Percentiles rank a stretch among this genome's conserved stretches.
Conservation (phyloP, 2,113 vertebrate genomes). For the Syngnathus typhle region DNA sequence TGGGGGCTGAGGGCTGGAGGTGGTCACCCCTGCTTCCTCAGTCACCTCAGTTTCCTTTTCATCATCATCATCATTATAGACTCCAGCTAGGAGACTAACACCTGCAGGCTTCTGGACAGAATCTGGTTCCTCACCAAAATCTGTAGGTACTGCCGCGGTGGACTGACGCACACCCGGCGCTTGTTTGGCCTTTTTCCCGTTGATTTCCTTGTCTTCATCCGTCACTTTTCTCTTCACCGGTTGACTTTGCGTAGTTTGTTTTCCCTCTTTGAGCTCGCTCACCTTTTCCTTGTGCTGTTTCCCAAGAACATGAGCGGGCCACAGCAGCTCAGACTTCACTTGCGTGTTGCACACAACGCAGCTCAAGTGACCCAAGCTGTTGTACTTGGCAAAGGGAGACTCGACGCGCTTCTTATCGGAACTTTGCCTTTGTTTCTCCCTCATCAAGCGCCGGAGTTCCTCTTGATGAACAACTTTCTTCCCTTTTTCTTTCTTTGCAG, state of each 20-base stretch:
- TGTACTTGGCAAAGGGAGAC: constrained; percentile 91
- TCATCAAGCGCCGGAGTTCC: constrained; percentile 87
- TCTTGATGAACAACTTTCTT: constrained; percentile 86
- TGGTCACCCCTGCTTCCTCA: constrained; percentile 3
- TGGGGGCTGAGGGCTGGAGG: constrained; percentile 17
- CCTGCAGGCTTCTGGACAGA: constrained; percentile 40
- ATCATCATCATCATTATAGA: constrained; percentile 73
- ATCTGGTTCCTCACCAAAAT: constrained; percentile 61
- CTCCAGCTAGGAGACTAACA: constrained; percentile 71
- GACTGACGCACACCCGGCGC: constrained; percentile 22
- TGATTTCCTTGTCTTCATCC: constrained; percentile 58
- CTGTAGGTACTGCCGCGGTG: constrained; percentile 59
- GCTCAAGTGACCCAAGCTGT: constrained; percentile 81
- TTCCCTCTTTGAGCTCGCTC: constrained; percentile 73
- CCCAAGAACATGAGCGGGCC: constrained; percentile 87
- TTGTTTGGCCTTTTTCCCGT: constrained; percentile 72
- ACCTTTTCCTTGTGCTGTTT: constrained; percentile 87
- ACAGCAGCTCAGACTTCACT: constrained; percentile 86
- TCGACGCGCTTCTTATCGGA: constrained; percentile 80
- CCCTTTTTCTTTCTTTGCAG: constrained; percentile 66
- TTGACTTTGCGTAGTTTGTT: constrained; percentile 47
- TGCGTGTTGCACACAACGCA: constrained; percentile 80
- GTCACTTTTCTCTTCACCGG: constrained; percentile 75
- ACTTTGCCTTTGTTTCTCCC: constrained; percentile 79
- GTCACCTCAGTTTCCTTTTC: constrained; percentile 39